Evolutionary conservation across 2,797 vertebrate genomes (phyloP).

Genomic region (Nasua narica): DNA sequence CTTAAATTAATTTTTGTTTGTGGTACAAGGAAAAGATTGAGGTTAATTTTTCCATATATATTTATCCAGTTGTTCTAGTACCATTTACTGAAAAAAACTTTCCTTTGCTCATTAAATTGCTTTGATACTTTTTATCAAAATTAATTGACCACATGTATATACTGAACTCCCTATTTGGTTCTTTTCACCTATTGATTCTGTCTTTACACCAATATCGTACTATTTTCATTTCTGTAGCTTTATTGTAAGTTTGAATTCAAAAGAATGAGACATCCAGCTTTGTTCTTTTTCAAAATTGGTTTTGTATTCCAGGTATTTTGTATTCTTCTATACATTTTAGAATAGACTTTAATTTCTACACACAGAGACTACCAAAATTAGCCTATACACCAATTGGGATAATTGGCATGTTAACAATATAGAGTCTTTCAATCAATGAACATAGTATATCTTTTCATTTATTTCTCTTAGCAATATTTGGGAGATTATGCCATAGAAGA

Average conservation of each 20-base stretch:
- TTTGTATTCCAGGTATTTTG: not conserved
- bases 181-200: not conserved
- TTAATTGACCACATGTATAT: not conserved
- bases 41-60: not conserved
- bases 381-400: not conserved
- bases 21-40: not conserved
- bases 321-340: not conserved
- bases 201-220: not conserved
- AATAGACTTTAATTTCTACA: not conserved
- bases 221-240: not conserved
- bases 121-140: not conserved
- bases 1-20: conserved; percentile 1
- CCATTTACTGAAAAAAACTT: not conserved
- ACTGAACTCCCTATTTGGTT: not conserved
- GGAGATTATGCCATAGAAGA: not conserved
- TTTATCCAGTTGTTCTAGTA: not conserved
- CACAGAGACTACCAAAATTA: not conserved
- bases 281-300: not conserved
- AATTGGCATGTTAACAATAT: not conserved
- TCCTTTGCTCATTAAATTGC: not conserved
- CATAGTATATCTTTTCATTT: not conserved
- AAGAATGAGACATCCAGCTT: not conserved
- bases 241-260: not conserved
- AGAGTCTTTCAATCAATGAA: not conserved
- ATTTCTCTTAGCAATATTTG: not conserved